Base-by-base conservation (phyloP, 2,797 vertebrate species). In the Hippocampus kuda region DNA sequence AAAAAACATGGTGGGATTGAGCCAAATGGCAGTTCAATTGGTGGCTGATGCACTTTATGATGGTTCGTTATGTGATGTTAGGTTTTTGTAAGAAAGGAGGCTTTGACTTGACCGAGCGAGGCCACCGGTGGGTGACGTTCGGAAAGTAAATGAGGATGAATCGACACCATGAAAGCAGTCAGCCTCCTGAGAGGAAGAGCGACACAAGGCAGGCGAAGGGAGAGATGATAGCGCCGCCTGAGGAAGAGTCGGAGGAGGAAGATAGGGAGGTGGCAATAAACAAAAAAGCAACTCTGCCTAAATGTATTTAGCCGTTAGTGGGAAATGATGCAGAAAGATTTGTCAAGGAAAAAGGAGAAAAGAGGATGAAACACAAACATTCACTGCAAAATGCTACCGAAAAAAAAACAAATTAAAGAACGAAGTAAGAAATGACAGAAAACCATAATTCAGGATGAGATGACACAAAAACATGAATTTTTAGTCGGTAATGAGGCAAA, bases 51-150 rank as follows among this genome's bases (percentile, higher is more conserved):
- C 67, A 67, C 62, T 69, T 71, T 66, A 41, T 67, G 13, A 65
- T 75, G 49, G 69, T 78, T 74, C 77, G 75, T 56, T 68, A 41
- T 6, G 61, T 62, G 30, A 69, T 61, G 75, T 72, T 79, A 72
- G 30, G 65, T 67, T 70, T 22, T 49, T 49, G 64, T 48, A 70
- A 78, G 77, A 68, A 63, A 24, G 38, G 66, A 46, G 65, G 27
- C 27, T 74, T 78, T 65, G 56, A 68, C 68, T 75, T 59, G 2
- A 34, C 51, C 67, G 69, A 66, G 38, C 60, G 41, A 75, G 66
- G 61, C 70, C 65, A 78, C 54, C 71, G 46, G 70, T 34, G 42
- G 59, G 70, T 74, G 53, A 63, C 60, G 66, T 78, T 74, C 51
- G 42, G 56, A 70, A 53, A 57, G 18, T 56, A 70, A 63, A 73